Evolutionary conservation across 2,888 invertebrate genomes (phyloP).

Genomic region (Minunthozetes semirufus): DNA sequence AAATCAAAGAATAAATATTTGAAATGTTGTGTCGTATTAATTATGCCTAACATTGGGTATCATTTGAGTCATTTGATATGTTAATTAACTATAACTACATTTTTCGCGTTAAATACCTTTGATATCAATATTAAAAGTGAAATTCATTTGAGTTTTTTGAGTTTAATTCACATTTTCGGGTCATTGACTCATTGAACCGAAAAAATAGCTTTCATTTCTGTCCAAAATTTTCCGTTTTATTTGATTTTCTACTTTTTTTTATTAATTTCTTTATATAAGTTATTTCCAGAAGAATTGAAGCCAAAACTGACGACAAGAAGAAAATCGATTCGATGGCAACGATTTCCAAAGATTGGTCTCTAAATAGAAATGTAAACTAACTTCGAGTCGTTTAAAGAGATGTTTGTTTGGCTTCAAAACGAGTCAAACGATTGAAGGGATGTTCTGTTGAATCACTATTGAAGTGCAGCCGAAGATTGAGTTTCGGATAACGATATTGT

Average conservation of each 20-base stretch:
- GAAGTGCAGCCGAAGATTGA: background rate
- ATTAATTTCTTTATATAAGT: conserved; percentile 7
- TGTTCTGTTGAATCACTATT: conserved; percentile 8
- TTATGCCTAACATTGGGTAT: background rate
- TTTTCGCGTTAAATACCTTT: no score
- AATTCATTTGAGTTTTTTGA: background rate
- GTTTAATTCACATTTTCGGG: background rate
- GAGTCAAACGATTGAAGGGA: conserved; percentile 7
- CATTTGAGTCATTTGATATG: no score
- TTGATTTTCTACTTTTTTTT: background rate
- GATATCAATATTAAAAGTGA: background rate
- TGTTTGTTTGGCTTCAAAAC: conserved; percentile 26
- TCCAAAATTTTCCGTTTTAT: background rate
- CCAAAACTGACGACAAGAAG: background rate
- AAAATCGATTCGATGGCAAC: conserved; percentile 8
- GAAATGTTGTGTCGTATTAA: background rate
- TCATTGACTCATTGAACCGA: conserved; percentile 19
- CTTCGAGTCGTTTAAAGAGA: background rate
- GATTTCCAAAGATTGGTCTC: background rate
- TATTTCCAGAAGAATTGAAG: background rate
- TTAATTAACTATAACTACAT: background rate
- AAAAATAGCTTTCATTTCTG: conserved; percentile 12
- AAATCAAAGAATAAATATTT: background rate
- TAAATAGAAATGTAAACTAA: conserved; percentile 28
- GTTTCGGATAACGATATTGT: conserved; percentile 22